Base-by-base conservation (phyloP, 1,140 invertebrate species). In the Sesamia nonagrioides region DNA sequence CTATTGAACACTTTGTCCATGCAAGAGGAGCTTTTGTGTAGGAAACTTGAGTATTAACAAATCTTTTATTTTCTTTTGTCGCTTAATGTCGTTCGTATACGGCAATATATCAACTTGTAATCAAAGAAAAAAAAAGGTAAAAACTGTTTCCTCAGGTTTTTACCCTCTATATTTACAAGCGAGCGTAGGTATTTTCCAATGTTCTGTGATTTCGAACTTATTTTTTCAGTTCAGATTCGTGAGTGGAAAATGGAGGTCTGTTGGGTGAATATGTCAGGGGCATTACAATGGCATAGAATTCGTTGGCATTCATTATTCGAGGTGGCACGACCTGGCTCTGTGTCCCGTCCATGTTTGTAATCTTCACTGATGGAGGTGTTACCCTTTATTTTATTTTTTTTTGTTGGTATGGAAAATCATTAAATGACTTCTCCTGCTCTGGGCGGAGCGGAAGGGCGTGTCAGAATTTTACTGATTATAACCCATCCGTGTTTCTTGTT, bases 221-320 rank as follows among this genome's bases (percentile, higher is more conserved):
- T 74, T 60, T 74, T 61, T 45, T 63, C 17, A 21, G 8, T 61
- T 63, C 42, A 21, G 18, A 13, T 2, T 6, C 5, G 40, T 35
- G 56, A 50, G 21, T n/a, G 42, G 48, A 37, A 27, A 17, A 72
- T 52, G 76, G 61, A n/a, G 52, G 74, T 78, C 80, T 82, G 80
- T 78, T 72, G 72, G 61, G 52, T 75, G 77, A 71, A 80, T 78
- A 77, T 80, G 78, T 84, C 80, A 84, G 15, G 58, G 42, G 35
- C 76, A 71, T 81, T 71, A 85, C 75, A 85, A 85, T 79, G 54
- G 79, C 72, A 80, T 74, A 66, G 77, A 76, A 83, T 48, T 81
- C 56, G 71, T 72, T 77, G 69, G 72, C 81, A 84, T 84, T 84
- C 72, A 84, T 84, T 84, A 82, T 80, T 74, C 63, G 74, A 66